Base-by-base conservation (phyloP, 2,888 invertebrate genomes). In the Watsonalla cultraria region DNA sequence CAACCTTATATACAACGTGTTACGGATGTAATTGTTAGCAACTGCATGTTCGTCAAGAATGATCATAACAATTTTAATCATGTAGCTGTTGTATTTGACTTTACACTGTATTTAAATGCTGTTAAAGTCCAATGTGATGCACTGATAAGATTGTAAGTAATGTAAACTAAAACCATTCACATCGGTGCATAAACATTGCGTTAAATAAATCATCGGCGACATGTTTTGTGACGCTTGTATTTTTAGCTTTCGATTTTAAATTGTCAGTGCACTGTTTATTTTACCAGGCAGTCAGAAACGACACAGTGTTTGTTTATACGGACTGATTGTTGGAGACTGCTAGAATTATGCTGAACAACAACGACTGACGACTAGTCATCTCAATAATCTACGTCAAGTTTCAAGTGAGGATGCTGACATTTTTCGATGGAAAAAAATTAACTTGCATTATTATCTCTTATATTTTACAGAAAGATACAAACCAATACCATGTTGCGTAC, bases 141-240 rank as follows among this genome's bases (percentile, higher is more conserved):
- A 61, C 51, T 15, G 35, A 46, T 55, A 61, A 57, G 53, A 58
- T 62, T 62, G 69, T 58, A 61, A 61, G 68, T 74, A 76, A 80
- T 78, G 80, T 81, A 82, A 81, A 77, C 78, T 70, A 72, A 78
- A 76, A 74, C 71, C 72, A 75, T 49, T 68, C 79, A 78, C 62
- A 56, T 60, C 55, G 67, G 62, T 76, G 85, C 82, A 84, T 84
- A 86, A 86, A 86, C 85, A 86, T 81, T 70, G 78, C 76, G 82
- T 82, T 82, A 84, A 82, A 84, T 88, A 88, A 87, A 88, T 87
- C 88, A 87, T 84, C 75, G 76, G 77, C 66, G 78, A 80, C 81
- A 81, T 78, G 82, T 79, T 76, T 76, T 76, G 80, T 78, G 78
- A 77, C 78, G 70, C 69, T 67, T 72, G 70, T 80, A 78, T 80